These are phyloP conservation scores for Strigops habroptila DNA, from an alignment of 2,113 vertebrate genomes.

Conservation along the genomic window DNA sequence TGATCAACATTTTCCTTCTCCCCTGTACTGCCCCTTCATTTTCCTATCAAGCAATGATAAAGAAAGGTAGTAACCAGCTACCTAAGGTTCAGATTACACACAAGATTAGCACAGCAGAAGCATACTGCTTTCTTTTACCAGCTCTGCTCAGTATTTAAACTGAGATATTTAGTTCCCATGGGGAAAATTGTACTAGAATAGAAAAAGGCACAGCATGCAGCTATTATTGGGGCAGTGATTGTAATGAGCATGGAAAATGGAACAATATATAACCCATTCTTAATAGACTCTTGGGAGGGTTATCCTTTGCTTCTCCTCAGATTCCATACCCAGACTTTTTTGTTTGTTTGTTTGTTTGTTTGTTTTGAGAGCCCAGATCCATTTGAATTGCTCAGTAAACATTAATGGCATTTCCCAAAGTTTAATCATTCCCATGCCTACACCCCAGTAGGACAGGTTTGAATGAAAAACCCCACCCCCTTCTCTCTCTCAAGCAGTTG, in stretches of 20 bases:
- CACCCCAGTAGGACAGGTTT: not conserved
- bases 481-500: not conserved
- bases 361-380: not conserved
- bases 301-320: constrained; percentile 18
- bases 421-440: not conserved
- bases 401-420: not conserved
- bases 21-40: not conserved
- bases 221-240: constrained; percentile 50
- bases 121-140: not conserved
- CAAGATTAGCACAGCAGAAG: not conserved
- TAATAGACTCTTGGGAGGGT: constrained; percentile 49
- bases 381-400: not conserved
- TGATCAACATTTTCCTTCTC: not conserved
- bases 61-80: not conserved
- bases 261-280: constrained; percentile 45
- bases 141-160: constrained; percentile 50
- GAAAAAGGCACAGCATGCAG: constrained; percentile 4
- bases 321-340: not conserved
- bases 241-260: constrained; percentile 61
- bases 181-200: constrained; percentile 42
- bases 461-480: not conserved
- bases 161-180: constrained; percentile 2
- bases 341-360: not conserved
- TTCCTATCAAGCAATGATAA: not conserved
- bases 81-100: not conserved